phyloP scores from a whole-genome alignment of 2,888 invertebrate species.

The Tachystola acroxantha region DNA sequence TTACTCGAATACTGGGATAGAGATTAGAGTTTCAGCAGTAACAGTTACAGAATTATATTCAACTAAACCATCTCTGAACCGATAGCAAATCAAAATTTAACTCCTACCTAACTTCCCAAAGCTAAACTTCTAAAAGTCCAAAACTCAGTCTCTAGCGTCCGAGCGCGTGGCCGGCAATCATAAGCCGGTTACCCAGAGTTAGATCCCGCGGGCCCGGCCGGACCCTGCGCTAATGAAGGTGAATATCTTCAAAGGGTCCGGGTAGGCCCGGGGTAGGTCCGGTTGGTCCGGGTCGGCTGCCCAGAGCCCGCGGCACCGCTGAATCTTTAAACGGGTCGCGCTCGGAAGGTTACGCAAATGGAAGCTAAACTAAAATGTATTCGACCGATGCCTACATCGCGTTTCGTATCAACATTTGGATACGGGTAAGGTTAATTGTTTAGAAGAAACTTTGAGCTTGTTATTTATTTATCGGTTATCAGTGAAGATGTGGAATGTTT shows the following conservation, averaged over 20 bases:
- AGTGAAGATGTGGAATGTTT: too few species aligned
- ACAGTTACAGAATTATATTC: too few species aligned
- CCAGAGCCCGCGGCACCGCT: conserved; percentile 59
- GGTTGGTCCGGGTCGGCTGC: conserved; percentile 40
- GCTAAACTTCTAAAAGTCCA: conserved; percentile 2
- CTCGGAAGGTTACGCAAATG: conserved; percentile 32
- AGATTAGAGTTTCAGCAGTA: too few species aligned
- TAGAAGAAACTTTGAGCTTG: too few species aligned
- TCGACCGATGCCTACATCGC: conserved; percentile 20
- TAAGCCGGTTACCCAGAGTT: conserved; percentile 13
- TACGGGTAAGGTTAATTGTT: conserved; percentile 6
- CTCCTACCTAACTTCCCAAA: neutral
- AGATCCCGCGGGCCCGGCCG: conserved; percentile 56
- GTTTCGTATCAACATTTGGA: conserved; percentile 14
- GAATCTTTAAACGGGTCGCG: conserved; percentile 67
- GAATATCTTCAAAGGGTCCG: conserved; percentile 71
- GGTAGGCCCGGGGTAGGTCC: too few species aligned
- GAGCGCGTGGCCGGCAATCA: conserved; percentile 6
- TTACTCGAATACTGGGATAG: too few species aligned
- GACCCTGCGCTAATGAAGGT: conserved; percentile 69
- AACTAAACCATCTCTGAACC: too few species aligned
- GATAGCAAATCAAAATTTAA: neutral
- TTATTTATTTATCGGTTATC: too few species aligned
- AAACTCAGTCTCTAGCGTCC: conserved; percentile 1
- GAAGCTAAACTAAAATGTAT: conserved; percentile 41